phyloP scores from a whole-genome alignment of 2,888 invertebrate genomes.

The Caenorhabditis sp. region DNA sequence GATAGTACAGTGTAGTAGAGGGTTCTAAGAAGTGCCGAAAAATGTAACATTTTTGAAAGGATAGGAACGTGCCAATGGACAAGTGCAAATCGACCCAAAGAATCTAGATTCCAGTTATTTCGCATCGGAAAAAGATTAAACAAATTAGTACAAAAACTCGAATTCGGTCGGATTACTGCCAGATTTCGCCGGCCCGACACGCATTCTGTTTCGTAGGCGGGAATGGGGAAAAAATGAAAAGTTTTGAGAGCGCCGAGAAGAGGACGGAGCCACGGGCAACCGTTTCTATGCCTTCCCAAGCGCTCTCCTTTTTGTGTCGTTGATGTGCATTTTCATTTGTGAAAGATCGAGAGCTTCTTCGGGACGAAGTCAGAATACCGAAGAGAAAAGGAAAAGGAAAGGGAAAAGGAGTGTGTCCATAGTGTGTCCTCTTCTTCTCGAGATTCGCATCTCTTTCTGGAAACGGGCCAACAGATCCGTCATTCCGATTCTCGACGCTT shows the following conservation, averaged over 20 bases:
- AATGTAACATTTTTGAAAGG: too few relatives aligned
- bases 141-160: slow-evolving; percentile 15
- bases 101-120: not conserved
- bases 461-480: slow-evolving; percentile 40
- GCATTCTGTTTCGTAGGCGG: slow-evolving; percentile 6
- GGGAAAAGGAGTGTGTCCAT: slow-evolving; percentile 31
- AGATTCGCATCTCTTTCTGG: slow-evolving; percentile 25
- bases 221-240: not conserved
- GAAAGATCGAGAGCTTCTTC: not conserved
- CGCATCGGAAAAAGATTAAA: slow-evolving; percentile 40
- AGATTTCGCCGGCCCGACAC: slow-evolving; percentile 4
- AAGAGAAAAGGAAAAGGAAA: slow-evolving; percentile 8
- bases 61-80: too few relatives aligned
- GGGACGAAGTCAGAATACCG: not conserved
- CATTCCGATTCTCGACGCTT: slow-evolving; percentile 43
- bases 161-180: slow-evolving; percentile 33
- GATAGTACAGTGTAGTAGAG: too few relatives aligned
- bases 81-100: slow-evolving; percentile 24
- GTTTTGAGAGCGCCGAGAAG: too few relatives aligned
- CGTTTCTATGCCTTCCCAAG: slow-evolving; percentile 4
- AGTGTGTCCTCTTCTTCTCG: slow-evolving; percentile 19
- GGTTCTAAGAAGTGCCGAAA: not conserved
- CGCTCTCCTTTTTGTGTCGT: not conserved
- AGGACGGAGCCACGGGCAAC: slow-evolving; percentile 10
- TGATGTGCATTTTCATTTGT: slow-evolving; percentile 8